Evolutionary conservation across 2,113 vertebrate species (phyloP).

Genomic region (Odocoileus virginianus): DNA sequence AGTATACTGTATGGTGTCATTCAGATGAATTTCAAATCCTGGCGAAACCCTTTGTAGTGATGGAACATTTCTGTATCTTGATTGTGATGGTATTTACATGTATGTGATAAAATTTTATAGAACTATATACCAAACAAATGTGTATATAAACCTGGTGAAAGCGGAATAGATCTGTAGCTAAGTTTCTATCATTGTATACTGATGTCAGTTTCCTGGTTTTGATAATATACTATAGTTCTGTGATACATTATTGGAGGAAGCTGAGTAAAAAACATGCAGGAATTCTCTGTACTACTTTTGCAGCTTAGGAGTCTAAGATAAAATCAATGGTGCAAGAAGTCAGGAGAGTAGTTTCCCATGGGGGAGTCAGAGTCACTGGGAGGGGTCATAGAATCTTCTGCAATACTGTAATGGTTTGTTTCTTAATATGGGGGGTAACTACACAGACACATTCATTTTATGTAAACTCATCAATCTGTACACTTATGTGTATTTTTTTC

Average conservation of each 20-base stretch:
- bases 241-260: not conserved
- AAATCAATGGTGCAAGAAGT: not conserved
- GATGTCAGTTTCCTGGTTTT: not conserved
- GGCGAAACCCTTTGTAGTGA: not conserved
- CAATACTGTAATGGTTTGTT: not conserved
- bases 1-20: not conserved
- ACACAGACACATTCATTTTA: not conserved
- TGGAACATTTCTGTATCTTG: not conserved
- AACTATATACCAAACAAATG: not conserved
- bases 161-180: not conserved
- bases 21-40: not conserved
- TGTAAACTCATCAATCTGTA: not conserved
- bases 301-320: not conserved
- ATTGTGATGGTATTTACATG: not conserved
- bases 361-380: not conserved
- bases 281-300: not conserved
- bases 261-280: not conserved
- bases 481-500: not conserved
- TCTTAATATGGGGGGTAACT: not conserved
- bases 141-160: not conserved
- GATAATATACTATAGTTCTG: not conserved
- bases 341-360: not conserved
- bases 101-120: not conserved
- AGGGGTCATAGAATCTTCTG: not conserved
- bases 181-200: not conserved